phyloP scores from a whole-genome alignment of 2,113 vertebrate species.

The Heptranchias perlo region DNA sequence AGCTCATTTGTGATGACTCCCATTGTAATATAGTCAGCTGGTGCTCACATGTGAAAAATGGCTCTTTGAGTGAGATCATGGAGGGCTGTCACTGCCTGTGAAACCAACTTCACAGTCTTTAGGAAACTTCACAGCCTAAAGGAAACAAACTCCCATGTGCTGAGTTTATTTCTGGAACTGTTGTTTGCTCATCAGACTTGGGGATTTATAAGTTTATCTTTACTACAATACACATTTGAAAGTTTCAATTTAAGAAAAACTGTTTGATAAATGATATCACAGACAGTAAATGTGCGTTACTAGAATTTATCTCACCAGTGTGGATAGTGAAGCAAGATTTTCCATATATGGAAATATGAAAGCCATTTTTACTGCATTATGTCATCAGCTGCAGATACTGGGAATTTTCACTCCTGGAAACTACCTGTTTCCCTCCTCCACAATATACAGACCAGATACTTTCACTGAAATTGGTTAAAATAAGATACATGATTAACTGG shows the following conservation, averaged over 20 bases:
- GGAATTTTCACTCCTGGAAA: neutral
- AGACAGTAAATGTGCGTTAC: neutral
- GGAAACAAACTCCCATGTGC: neutral
- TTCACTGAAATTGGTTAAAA: neutral
- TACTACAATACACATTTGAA: neutral
- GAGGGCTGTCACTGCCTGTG: neutral
- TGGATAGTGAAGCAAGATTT: neutral
- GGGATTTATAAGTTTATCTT: neutral
- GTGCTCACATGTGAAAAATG: neutral
- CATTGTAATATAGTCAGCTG: neutral
- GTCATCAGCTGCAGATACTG: neutral
- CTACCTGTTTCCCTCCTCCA: neutral
- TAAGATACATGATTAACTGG: neutral
- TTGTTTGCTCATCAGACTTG: neutral
- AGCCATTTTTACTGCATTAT: conserved; percentile 17
- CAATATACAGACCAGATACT: neutral
- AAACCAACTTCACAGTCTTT: neutral
- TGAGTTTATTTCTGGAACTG: neutral
- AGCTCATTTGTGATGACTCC: neutral
- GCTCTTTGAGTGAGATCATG: neutral
- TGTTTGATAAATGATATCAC: neutral
- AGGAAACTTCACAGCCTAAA: too few relatives aligned
- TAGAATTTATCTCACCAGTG: neutral
- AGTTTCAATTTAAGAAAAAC: neutral
- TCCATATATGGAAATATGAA: neutral